A percentile compares a stretch with the other conserved stretches of the same genome.
phyloP scores from a whole-genome alignment of 2,888 invertebrate genomes.

The Drosophila trichaetosa region DNA sequence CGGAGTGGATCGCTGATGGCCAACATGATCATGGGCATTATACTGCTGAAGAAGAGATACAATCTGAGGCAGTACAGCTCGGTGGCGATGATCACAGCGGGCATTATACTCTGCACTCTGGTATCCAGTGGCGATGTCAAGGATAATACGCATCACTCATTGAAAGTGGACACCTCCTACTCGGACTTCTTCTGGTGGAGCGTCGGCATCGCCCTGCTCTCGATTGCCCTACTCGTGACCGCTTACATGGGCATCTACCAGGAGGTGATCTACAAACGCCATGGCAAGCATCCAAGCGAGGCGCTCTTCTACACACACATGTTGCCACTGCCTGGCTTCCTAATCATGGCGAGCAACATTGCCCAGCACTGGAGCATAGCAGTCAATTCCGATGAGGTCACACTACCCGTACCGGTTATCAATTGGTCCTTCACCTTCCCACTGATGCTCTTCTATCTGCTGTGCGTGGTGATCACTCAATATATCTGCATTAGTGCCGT shows the following conservation, averaged over 20 bases:
- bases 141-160: conserved; percentile 87
- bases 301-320: conserved; percentile 95
- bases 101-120: conserved; percentile 95
- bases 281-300: conserved; percentile 97
- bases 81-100: conserved; percentile 95
- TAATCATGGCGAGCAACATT: conserved; percentile 92
- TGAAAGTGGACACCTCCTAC: conserved; percentile 73
- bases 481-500: conserved; percentile 98
- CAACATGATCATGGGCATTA: conserved; percentile 97
- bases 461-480: conserved; percentile 95
- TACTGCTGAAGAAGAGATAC: conserved; percentile 94
- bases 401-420: conserved; percentile 85
- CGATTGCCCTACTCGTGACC: conserved; percentile 95
- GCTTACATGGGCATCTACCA: conserved; percentile 98
- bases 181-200: conserved; percentile 87
- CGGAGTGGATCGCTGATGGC: conserved; percentile 98
- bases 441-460: conserved; percentile 90
- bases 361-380: conserved; percentile 90
- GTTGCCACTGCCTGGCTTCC: conserved; percentile 95
- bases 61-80: conserved; percentile 94
- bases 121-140: conserved; percentile 91
- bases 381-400: conserved; percentile 87
- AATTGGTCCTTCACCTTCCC: conserved; percentile 87
- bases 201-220: conserved; percentile 92
- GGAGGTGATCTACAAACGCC: conserved; percentile 92